These are phyloP conservation scores for Nebria brevicollis DNA, from an alignment of 2,888 invertebrate species.

Conservation along the genomic window DNA sequence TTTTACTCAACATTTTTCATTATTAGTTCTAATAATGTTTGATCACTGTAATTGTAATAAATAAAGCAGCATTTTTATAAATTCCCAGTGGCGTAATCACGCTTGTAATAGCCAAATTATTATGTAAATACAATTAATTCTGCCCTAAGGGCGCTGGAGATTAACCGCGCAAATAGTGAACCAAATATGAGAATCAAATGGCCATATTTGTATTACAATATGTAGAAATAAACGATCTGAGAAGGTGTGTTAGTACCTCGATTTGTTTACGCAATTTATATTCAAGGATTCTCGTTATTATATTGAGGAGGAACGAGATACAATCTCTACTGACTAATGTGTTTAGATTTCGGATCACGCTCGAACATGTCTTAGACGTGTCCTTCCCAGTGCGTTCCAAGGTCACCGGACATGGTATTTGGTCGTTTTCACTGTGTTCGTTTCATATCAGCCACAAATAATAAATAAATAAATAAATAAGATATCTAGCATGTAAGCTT, in stretches of 20 bases:
- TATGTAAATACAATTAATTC: slow-evolving; percentile 40
- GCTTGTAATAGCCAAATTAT: slow-evolving; percentile 39
- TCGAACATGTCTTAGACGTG: not conserved
- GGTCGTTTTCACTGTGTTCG: no score
- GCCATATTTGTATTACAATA: not conserved
- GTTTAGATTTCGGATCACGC: slow-evolving; percentile 28
- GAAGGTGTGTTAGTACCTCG: not conserved
- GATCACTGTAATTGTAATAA: no score
- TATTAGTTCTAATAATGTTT: no score
- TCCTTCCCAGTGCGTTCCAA: not conserved
- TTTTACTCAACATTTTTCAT: no score
- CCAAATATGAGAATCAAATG: not conserved
- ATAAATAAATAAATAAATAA: not conserved
- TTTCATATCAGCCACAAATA: no score
- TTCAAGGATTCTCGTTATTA: slow-evolving; percentile 22
- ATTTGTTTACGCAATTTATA: slow-evolving; percentile 20
- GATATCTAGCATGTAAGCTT: not conserved
- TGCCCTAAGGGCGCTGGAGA: slow-evolving; percentile 4
- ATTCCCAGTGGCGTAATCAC: slow-evolving; percentile 30
- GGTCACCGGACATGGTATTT: no score
- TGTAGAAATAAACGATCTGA: not conserved
- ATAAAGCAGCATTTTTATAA: not conserved
- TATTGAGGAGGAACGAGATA: not conserved
- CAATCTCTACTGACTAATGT: slow-evolving; percentile 17
- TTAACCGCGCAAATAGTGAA: not conserved